phyloP scores from a whole-genome alignment of 2,888 invertebrate species.

The Folsomia manolachei region DNA sequence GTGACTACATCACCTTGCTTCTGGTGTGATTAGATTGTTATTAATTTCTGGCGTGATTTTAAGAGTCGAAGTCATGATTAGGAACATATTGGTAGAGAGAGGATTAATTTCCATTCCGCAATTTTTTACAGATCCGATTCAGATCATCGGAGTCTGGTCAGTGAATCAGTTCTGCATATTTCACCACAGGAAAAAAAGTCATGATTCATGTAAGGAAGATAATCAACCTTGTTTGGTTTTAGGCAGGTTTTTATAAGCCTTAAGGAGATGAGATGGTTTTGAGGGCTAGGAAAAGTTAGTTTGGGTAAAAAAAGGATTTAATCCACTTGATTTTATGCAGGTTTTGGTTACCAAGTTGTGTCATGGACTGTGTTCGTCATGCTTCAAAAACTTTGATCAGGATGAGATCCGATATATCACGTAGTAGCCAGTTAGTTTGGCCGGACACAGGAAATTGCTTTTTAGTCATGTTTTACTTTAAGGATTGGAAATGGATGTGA shows the following conservation, averaged over 20 bases:
- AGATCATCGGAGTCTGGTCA: not conserved
- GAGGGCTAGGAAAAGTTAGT: not conserved
- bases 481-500: too few relatives aligned
- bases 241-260: too few relatives aligned
- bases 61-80: too few relatives aligned
- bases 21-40: constrained; percentile 1
- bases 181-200: constrained; percentile 20
- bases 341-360: too few relatives aligned
- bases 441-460: not conserved
- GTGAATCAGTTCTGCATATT: constrained; percentile 38
- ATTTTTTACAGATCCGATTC: not conserved
- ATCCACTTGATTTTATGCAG: not conserved
- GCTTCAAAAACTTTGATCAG: not conserved
- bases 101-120: not conserved
- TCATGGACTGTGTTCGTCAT: not conserved
- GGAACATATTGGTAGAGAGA: too few relatives aligned
- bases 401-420: not conserved
- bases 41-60: not conserved
- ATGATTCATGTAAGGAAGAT: too few relatives aligned
- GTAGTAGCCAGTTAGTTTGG: not conserved
- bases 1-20: not conserved
- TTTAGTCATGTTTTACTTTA: too few relatives aligned
- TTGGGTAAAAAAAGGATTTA: not conserved
- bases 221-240: too few relatives aligned
- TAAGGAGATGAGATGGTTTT: not conserved